These are phyloP conservation scores for Thalpophila matura DNA, from an alignment of 2,888 invertebrate genomes.

Conservation along the genomic window DNA sequence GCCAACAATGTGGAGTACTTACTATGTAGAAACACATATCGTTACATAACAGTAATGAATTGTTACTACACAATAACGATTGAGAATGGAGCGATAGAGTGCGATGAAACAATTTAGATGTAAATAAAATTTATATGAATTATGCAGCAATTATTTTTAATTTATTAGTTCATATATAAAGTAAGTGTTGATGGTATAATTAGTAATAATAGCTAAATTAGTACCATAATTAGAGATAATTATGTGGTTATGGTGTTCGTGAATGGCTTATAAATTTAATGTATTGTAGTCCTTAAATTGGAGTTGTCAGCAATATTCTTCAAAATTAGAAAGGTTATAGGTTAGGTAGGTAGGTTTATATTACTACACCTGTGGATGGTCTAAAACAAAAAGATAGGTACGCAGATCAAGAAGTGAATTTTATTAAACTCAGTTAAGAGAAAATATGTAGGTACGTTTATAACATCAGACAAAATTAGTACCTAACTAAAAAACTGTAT, in stretches of 20 bases:
- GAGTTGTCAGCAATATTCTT: slow-evolving; percentile 12
- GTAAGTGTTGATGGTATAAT: slow-evolving; percentile 1
- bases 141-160: slow-evolving; percentile 12
- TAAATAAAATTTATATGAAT: neutral
- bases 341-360: too few species aligned
- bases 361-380: neutral
- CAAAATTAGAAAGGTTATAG: neutral
- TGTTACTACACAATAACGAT: neutral
- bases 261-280: slow-evolving; percentile 18
- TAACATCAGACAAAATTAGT: neutral
- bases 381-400: neutral
- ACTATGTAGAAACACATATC: slow-evolving; percentile 32
- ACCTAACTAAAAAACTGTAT: neutral
- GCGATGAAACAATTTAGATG: neutral
- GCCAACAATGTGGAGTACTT: slow-evolving; percentile 47
- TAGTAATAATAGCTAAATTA: slow-evolving; percentile 32
- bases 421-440: too few species aligned
- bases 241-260: slow-evolving; percentile 14
- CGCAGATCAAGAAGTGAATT: too few species aligned
- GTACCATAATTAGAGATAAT: slow-evolving; percentile 35
- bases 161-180: slow-evolving; percentile 7
- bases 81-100: neutral
- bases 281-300: slow-evolving; percentile 16
- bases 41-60: slow-evolving; percentile 19
- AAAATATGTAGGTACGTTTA: too few species aligned